Percentiles rank a stretch among this genome's conserved stretches.
Evolutionary conservation across 2,797 vertebrate genomes (phyloP).

Genomic region (Pygocentrus nattereri): DNA sequence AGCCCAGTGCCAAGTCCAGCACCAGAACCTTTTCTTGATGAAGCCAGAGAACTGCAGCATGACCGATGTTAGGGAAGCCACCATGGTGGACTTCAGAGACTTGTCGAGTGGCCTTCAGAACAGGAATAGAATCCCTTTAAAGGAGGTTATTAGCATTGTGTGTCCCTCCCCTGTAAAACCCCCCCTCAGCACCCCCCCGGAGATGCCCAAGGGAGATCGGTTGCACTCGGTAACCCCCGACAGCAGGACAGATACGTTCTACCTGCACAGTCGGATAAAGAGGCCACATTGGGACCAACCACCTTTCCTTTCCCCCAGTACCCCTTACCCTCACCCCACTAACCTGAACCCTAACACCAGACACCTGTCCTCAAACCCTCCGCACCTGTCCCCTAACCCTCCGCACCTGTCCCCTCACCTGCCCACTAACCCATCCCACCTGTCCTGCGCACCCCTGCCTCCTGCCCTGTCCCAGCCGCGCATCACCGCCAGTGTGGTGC

Average conservation of each 20-base stretch:
- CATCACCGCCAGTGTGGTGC: constrained; percentile 65
- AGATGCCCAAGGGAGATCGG: constrained; percentile 54
- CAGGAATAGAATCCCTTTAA: constrained; percentile 55
- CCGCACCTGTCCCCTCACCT: constrained; percentile 18
- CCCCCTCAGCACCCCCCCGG: constrained; percentile 60
- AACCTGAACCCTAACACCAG: constrained; percentile 1
- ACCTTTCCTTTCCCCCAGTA: not conserved
- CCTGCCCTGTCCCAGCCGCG: constrained; percentile 40
- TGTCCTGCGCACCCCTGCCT: constrained; percentile 37
- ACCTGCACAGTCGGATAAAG: constrained; percentile 57
- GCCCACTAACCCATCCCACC: constrained; percentile 34
- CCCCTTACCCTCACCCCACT: constrained; percentile 37
- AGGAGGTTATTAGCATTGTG: constrained; percentile 62
- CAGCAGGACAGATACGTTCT: constrained; percentile 65
- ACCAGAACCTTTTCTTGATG: constrained; percentile 58
- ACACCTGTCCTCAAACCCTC: not conserved
- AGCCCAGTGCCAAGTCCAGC: constrained; percentile 20
- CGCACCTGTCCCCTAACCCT: constrained; percentile 16
- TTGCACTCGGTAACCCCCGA: constrained; percentile 57
- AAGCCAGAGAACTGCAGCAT: constrained; percentile 68
- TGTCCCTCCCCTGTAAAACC: constrained; percentile 65
- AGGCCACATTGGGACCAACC: constrained; percentile 61
- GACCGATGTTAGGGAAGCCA: constrained; percentile 49
- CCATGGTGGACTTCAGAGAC: constrained; percentile 48
- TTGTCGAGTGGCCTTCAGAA: constrained; percentile 28